phyloP scores from a whole-genome alignment of 92 coral and sea anemone genomes.

The Parazoanthus atlanticus region DNA sequence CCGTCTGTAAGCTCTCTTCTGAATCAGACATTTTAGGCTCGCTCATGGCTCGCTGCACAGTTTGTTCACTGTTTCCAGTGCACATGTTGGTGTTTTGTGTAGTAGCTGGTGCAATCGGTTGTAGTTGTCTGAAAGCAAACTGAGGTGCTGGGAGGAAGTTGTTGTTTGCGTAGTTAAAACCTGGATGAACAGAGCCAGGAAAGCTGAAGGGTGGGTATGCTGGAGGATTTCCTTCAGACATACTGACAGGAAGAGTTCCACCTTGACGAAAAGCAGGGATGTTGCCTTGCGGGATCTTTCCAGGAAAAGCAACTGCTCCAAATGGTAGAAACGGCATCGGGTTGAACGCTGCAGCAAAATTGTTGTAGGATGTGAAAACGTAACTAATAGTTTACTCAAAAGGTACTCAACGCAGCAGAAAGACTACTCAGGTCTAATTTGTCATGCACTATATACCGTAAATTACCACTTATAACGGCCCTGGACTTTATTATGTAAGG shows the following conservation, averaged over 20 bases:
- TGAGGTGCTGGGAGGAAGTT: slow-evolving; percentile 10
- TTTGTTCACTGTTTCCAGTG: neutral
- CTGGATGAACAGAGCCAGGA: slow-evolving; percentile 12
- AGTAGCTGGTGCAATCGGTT: slow-evolving; percentile 10
- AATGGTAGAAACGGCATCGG: slow-evolving; percentile 25
- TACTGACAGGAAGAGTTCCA: neutral
- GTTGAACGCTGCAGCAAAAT: neutral
- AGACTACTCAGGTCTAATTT: neutral
- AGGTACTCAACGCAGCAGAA: neutral
- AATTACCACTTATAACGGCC: too few species aligned
- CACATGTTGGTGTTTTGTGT: neutral
- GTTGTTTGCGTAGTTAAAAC: slow-evolving; percentile 25
- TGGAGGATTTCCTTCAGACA: neutral
- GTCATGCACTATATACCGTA: neutral
- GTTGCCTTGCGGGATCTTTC: slow-evolving; percentile 6
- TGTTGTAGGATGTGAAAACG: neutral
- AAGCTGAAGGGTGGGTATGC: neutral
- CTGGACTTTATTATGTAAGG: too few species aligned
- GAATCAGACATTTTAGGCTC: slow-evolving; percentile 10
- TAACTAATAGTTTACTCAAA: too few species aligned
- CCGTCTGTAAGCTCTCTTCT: neutral
- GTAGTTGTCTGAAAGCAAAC: slow-evolving; percentile 11
- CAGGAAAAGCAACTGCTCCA: slow-evolving; percentile 38
- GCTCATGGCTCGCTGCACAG: neutral
- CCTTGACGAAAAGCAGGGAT: neutral